Base-by-base conservation (phyloP, 30 jellyfish, hydroid and myxozoan genomes). In the Chrysaora quinquecirrha region DNA sequence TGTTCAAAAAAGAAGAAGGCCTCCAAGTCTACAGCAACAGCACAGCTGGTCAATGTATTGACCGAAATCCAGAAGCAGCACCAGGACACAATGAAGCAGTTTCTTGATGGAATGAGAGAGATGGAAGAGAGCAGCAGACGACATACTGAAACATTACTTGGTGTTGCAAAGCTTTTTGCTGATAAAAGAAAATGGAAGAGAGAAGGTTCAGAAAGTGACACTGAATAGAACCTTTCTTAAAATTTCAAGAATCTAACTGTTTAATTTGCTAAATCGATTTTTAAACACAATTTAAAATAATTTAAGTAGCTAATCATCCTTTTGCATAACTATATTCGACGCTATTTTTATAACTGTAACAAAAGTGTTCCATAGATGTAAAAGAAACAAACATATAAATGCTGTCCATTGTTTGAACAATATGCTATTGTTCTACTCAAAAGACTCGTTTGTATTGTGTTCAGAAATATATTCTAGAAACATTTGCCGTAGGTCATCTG, bases 81-180 rank as follows among this genome's bases (percentile, higher is more conserved):
- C 35, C 83, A 71, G 38, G 72, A 71, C 1, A 71, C 68, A 30
- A 71, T 71, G 83, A n/a, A 43, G 21, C 35, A 43, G 24, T 71
- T 71, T 71, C 70, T 71, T 6, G 72, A 71, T 3, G 83, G 83
- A 9, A 71, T 71, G 83, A 21, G 29, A 22, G 70, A 71, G 38
- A 71, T 71, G 1, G 83, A 71, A 43, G 83, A 71, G 29, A 71
- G 34, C 47, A 71, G 70, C 71, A 35, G 83, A 30, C 32, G 38
- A 43, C 83, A 71, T 24, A 71, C 83, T 32, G 70, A 71, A 20
- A 21, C 72, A 7, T 31, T 71, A 21, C 34, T 43, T n/a, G 47
- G 48, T n/a, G 72, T 71, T 16, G 83, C 83, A 32, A 48, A 71
- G 29, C 48, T 71, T 4, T 71, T 71, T 71, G 83, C 83, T 9